phyloP scores from a whole-genome alignment of 2,797 vertebrate genomes.

The Tamandua tetradactyla region DNA sequence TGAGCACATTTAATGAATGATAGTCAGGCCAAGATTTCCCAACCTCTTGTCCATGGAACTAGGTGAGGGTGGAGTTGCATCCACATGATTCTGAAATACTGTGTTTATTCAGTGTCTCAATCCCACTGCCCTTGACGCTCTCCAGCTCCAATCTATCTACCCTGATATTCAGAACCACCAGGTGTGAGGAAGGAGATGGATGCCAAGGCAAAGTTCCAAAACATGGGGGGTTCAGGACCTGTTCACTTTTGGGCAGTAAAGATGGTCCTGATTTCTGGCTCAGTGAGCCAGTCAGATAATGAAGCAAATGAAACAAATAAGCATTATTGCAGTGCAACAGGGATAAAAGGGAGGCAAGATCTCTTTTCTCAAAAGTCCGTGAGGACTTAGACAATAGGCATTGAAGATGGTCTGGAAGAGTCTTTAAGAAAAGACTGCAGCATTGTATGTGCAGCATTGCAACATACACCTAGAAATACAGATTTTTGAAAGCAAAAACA shows the following conservation, averaged over 20 bases:
- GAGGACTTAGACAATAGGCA: neutral
- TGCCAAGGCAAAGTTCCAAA: neutral
- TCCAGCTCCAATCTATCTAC: neutral
- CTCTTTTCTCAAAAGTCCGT: neutral
- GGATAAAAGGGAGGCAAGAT: neutral
- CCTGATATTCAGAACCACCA: neutral
- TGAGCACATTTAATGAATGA: neutral
- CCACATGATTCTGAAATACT: neutral
- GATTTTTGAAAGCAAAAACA: neutral
- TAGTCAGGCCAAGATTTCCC: neutral
- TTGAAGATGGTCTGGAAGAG: neutral
- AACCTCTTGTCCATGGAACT: neutral
- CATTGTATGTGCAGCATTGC: neutral
- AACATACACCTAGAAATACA: neutral
- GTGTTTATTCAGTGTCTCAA: neutral
- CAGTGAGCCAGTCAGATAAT: neutral
- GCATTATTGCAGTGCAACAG: neutral
- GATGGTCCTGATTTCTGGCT: neutral
- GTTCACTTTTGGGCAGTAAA: fast-evolving
- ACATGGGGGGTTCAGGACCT: neutral
- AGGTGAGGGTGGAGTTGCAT: neutral
- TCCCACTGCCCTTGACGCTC: neutral
- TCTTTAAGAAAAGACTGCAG: neutral
- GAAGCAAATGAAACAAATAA: neutral
- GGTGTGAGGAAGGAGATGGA: neutral